Evolutionary conservation across 2,888 invertebrate species (phyloP), one percentile per base, ranked within the genome.

Genomic region (Leucoma salicis): DNA sequence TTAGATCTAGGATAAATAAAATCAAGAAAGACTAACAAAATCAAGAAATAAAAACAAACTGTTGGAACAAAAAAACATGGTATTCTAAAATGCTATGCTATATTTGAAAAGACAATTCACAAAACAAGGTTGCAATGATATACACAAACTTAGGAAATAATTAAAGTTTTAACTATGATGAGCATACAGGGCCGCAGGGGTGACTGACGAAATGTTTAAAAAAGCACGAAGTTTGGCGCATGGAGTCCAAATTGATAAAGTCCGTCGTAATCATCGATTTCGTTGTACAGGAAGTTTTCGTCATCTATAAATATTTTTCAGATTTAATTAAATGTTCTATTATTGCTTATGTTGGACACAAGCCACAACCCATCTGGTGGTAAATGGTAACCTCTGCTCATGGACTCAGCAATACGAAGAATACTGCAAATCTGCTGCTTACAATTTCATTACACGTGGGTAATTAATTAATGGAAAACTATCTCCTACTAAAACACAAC

Each of bases 211-310:
- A 24, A 10, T 14, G 24, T 27, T 40, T 70, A 76, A 21, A 78
- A 60, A 33, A 83, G 59, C 38, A 82, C 62, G 37, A 84, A 66
- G 52, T 77, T 70, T 3, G 63, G 75, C n/a, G 66, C 67, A 36
- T 70, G 63, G 28, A 78, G 40, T 2, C 70, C 75, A 52, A 64
- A 68, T 35, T 68, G 65, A 53, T 64, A 71, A 28, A 78, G 36
- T 5, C 56, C 70, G 10, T 78, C 78, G 36, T 69, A 69, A 13
- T 82, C 75, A 6, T 79, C 74, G 6, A 79, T 74, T 3, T 80
- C 82, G 3, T 82, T 78, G 7, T 79, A 81, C 46, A 80, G 44
- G 36, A 70, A 78, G 27, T 74, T 33, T 18, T 82, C 83, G 21
- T 85, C 83, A 39, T 81, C 84, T 21, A 8, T 1, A 21, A 21